Percentiles rank a stretch among this genome's conserved stretches.
Evolutionary conservation across 2,888 invertebrate genomes (phyloP).

Genomic region (Drosophila anomalata): DNA sequence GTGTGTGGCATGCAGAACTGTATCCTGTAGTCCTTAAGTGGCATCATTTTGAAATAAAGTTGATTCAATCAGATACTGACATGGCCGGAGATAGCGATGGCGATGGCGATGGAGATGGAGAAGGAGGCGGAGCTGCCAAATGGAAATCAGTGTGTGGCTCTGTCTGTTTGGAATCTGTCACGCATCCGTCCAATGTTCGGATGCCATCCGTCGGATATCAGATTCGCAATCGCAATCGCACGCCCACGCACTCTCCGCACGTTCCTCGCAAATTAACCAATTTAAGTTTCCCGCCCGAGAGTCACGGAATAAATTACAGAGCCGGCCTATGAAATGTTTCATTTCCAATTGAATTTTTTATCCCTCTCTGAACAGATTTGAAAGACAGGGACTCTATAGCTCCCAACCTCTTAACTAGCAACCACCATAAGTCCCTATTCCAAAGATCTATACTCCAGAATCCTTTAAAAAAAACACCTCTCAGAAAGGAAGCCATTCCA

Average conservation of each 20-base stretch:
- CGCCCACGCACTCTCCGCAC: background rate
- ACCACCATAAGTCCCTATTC: background rate
- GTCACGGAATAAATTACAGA: background rate
- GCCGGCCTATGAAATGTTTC: too few species aligned
- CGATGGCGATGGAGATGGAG: conserved; percentile 8
- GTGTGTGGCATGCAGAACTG: conserved; percentile 65
- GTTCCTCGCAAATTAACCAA: conserved; percentile 30
- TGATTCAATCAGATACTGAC: conserved; percentile 82
- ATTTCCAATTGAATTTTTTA: background rate
- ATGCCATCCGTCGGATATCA: conserved; percentile 33
- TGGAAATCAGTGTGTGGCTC: conserved; percentile 25
- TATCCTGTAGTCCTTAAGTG: conserved; percentile 75
- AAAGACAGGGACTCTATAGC: too few species aligned
- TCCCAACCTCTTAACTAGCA: too few species aligned
- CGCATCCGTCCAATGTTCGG: conserved; percentile 66
- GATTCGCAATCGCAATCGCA: conserved; percentile 5
- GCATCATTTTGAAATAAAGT: conserved; percentile 84
- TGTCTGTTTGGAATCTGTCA: conserved; percentile 55
- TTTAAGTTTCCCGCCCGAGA: conserved; percentile 29
- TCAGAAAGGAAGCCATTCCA: too few species aligned
- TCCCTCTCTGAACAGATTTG: background rate
- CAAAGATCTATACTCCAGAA: background rate
- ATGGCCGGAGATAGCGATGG: conserved; percentile 16
- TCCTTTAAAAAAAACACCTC: background rate
- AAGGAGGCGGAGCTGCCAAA: background rate